A percentile compares a stretch with the other conserved stretches of the same genome.
phyloP scores from a whole-genome alignment of 1,140 invertebrate species.

The Camponotus floridanus region DNA sequence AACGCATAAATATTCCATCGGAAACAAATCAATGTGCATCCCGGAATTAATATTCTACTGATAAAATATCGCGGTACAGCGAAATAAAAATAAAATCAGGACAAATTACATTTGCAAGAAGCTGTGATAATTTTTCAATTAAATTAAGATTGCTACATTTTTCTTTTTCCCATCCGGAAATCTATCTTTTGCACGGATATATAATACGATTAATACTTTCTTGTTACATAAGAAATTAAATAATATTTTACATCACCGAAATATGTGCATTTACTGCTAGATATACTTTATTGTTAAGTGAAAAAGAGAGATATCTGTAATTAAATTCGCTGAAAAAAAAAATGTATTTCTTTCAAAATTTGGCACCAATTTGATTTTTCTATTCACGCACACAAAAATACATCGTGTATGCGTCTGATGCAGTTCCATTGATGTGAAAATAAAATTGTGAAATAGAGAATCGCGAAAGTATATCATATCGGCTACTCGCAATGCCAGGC shows the following conservation, averaged over 20 bases:
- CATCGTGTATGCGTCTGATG: background rate
- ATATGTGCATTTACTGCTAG: background rate
- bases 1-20: constrained; percentile 46
- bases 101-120: background rate
- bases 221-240: background rate
- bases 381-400: background rate
- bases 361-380: background rate
- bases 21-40: constrained; percentile 30
- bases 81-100: constrained; percentile 38
- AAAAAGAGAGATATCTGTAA: background rate
- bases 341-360: background rate
- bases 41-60: constrained; percentile 27
- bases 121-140: constrained; percentile 2
- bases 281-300: background rate
- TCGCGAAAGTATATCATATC: background rate
- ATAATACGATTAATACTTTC: background rate
- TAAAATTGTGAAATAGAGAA: constrained; percentile 14
- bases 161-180: background rate
- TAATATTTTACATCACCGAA: background rate
- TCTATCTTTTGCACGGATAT: background rate
- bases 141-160: background rate
- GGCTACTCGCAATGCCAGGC: constrained; percentile 15
- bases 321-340: background rate
- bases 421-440: background rate
- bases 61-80: background rate